Evolutionary conservation across 2,888 invertebrate species (phyloP).

Genomic region (Drosophila monieri): DNA sequence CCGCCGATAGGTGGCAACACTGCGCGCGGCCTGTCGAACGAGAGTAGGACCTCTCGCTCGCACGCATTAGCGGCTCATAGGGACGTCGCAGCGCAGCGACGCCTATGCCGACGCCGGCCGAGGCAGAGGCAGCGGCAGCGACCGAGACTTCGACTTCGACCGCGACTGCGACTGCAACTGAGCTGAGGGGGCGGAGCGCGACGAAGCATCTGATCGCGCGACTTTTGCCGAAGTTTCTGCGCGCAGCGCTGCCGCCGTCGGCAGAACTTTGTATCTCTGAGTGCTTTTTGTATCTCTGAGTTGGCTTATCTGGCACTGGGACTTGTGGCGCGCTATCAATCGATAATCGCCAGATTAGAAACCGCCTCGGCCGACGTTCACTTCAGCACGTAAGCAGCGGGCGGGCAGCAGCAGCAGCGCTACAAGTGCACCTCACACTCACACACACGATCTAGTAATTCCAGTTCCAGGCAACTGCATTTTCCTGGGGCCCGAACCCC

Average conservation of each 20-base stretch:
- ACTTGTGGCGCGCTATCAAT: conserved; percentile 54
- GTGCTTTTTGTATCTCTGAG: not conserved
- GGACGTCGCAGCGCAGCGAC: conserved; percentile 41
- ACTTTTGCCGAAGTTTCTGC: conserved; percentile 16
- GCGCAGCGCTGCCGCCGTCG: not conserved
- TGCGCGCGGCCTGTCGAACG: not conserved
- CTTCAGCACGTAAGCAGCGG: conserved; percentile 67
- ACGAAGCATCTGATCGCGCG: conserved; percentile 43
- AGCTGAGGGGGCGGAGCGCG: conserved; percentile 1
- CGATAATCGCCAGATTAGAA: conserved; percentile 77
- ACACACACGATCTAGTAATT: conserved; percentile 26
- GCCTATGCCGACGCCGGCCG: not conserved
- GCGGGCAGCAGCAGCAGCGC: conserved; percentile 61
- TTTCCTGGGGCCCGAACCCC: too few species aligned
- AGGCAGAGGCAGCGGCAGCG: conserved; percentile 13
- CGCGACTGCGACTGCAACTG: conserved; percentile 13
- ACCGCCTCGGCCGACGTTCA: conserved; percentile 66
- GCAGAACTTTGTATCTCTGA: not conserved
- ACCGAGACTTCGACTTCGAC: conserved; percentile 12
- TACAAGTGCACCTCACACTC: conserved; percentile 69
- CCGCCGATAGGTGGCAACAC: not conserved
- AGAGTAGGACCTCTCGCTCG: not conserved
- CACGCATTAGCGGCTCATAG: not conserved
- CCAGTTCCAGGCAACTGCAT: too few species aligned
- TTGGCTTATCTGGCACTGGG: conserved; percentile 17